Evolutionary conservation across 2,113 vertebrate species (phyloP), one percentile per base, ranked within the genome.

Genomic region (Chaenocephalus aceratus): DNA sequence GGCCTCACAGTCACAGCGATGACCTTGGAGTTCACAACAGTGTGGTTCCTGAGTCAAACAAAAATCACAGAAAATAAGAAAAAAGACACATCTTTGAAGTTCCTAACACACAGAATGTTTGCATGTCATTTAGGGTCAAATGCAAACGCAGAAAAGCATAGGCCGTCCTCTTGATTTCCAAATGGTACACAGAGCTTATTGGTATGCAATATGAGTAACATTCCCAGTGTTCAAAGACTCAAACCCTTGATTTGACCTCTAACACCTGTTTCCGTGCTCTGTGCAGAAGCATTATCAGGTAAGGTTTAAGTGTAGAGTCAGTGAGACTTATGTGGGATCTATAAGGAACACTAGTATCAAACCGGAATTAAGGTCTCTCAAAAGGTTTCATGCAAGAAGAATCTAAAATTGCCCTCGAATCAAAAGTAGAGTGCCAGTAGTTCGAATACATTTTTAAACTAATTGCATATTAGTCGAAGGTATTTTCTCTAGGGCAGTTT

Each of bases 1-100:
- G 98, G 98, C 82, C 97, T 95, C 91, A 99, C 97, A 44, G 97
- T 99, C 72, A 99, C 97, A 78, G 98, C 97, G 5, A 99, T 99
- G 86, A 99, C 97, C 95, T 99, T 99, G 66, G 98, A 99, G 95
- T 98, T 99, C 79, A 99, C 94, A 26, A 97, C 96, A 3, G 98
- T 99, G 92, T 97, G 96, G 94, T 99, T 99, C 96, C 98, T 99
- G 94, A 77, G 81, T 89, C 10, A 77, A 70, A 87, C n/a, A 90
- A 26, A 87, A 3, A 16, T 7, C 11, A 1, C 16, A 10, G 58
- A 69, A 73, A 46, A 10, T 67, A n/a, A 74, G 14, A 64, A 46
- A 64, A 80, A 11, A 0, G 46, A 70, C 49, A 18, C 13, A 26
- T 48, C 23, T 71, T 41, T 16, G 18, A 83, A 51, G 10, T 8